Conservation (phyloP, 2,113 vertebrate genomes). For the Tyrannus savana region DNA sequence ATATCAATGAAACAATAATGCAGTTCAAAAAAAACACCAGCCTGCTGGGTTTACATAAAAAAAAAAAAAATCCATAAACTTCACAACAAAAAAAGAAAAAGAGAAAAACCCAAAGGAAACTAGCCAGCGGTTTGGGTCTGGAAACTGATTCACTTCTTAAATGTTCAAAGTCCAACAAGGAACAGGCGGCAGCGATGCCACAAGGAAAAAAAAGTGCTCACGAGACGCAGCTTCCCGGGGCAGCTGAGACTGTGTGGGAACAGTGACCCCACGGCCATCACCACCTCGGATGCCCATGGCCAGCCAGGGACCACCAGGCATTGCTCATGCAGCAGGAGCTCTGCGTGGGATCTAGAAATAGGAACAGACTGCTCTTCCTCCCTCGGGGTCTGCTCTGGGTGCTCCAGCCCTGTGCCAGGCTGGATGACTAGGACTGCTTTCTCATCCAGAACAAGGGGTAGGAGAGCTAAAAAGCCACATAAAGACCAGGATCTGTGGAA, state of each 20-base stretch:
- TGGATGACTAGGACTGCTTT: background rate
- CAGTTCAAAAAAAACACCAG: conserved; percentile 67
- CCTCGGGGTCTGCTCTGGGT: background rate
- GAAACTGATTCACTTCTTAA: conserved; percentile 36
- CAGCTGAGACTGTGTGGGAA: background rate
- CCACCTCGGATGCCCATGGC: accelerated
- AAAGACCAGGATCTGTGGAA: background rate
- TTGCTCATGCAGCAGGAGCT: background rate
- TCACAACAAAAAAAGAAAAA: background rate
- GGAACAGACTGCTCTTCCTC: background rate
- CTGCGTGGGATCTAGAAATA: background rate
- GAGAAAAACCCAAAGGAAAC: background rate
- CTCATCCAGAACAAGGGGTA: background rate
- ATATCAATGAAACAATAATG: conserved; percentile 36
- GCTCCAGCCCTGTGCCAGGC: background rate
- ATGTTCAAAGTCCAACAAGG: background rate
- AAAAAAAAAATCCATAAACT: background rate
- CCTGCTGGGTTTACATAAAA: conserved; percentile 74
- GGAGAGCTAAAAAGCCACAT: background rate
- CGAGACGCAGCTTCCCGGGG: background rate
- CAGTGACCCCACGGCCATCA: background rate
- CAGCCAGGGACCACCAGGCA: background rate
- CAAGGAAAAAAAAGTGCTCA: conserved; percentile 40
- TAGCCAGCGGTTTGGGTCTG: conserved; percentile 52
- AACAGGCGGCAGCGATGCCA: background rate